These are phyloP conservation scores for Falco naumanni DNA, from an alignment of 2,797 vertebrate genomes.

Conservation along the genomic window DNA sequence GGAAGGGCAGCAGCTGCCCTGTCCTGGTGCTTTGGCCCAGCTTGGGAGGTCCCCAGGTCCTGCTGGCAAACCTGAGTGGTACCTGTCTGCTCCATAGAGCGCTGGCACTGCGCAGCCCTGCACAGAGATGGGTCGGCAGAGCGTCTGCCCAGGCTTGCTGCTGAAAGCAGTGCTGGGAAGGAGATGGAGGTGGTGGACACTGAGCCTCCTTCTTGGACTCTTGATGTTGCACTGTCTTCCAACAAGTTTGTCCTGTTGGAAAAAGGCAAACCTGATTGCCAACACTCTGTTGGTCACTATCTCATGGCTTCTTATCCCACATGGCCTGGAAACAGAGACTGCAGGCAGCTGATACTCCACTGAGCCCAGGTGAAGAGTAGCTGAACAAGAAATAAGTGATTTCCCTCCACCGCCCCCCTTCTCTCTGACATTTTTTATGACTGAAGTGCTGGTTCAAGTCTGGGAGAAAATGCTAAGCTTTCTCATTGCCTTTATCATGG, in stretches of 20 bases:
- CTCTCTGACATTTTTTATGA: neutral
- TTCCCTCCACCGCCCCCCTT: neutral
- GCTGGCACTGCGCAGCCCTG: rapidly evolving
- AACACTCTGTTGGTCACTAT: rapidly evolving
- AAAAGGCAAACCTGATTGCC: neutral
- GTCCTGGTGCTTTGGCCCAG: rapidly evolving
- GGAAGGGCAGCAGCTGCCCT: neutral
- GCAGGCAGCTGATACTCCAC: neutral
- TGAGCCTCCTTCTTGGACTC: neutral
- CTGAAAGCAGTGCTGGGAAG: neutral
- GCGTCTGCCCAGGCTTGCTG: rapidly evolving
- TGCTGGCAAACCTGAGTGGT: rapidly evolving
- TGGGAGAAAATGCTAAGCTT: neutral
- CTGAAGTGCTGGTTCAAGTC: neutral
- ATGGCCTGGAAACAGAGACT: neutral
- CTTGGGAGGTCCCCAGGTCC: neutral
- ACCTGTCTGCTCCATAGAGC: neutral
- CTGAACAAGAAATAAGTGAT: neutral
- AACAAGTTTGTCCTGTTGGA: neutral
- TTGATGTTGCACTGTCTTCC: neutral
- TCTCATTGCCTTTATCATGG: neutral
- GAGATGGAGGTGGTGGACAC: neutral
- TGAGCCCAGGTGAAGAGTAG: neutral
- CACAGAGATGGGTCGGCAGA: rapidly evolving
- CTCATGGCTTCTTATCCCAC: neutral